phyloP scores from a whole-genome alignment of 2,113 vertebrate genomes.

The Aix galericulata region DNA sequence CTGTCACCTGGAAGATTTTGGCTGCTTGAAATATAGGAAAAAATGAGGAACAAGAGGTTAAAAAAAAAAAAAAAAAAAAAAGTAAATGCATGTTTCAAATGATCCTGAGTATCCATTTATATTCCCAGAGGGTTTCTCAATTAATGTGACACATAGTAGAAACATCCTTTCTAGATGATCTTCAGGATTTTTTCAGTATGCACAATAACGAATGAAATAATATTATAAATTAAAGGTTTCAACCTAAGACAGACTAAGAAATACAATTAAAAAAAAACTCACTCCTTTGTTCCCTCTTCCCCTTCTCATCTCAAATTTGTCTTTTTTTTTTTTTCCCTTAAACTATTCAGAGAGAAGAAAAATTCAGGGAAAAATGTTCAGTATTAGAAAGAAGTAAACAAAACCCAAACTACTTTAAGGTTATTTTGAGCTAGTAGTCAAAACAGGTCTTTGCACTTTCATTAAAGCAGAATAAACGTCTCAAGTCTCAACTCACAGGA shows the following conservation, averaged over 20 bases:
- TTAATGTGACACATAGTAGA: background rate
- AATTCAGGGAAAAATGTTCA: background rate
- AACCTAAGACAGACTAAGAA: background rate
- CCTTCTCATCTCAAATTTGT: background rate
- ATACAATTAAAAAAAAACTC: background rate
- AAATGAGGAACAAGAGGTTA: background rate
- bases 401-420: background rate
- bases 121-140: background rate
- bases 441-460: background rate
- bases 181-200: background rate
- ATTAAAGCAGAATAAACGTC: background rate
- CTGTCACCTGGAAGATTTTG: background rate
- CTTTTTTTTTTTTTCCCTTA: background rate
- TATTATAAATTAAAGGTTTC: background rate
- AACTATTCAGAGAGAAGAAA: background rate
- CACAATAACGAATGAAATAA: background rate
- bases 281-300: background rate
- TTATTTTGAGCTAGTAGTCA: background rate
- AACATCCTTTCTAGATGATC: background rate
- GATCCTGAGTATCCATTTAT: background rate
- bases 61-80: background rate
- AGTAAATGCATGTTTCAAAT: background rate
- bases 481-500: background rate
- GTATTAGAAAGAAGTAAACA: background rate
- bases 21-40: background rate